phyloP scores from a whole-genome alignment of 1,140 invertebrate genomes.

The Bombus balteatus region DNA sequence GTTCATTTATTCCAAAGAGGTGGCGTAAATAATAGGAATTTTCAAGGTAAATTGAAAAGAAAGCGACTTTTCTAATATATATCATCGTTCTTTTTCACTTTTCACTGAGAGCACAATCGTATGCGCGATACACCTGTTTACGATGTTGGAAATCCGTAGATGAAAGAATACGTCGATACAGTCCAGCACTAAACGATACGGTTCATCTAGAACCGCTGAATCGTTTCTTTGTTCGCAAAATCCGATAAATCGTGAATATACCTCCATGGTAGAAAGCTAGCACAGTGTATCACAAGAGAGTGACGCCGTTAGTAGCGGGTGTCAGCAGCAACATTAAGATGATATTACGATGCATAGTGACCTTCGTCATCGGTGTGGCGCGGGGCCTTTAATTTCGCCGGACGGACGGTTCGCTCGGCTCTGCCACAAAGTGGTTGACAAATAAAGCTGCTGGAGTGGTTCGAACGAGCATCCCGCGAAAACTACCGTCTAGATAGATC shows the following conservation, averaged over 20 bases:
- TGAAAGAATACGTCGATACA: too few relatives aligned
- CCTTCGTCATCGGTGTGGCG: constrained; percentile 13
- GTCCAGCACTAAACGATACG: background rate
- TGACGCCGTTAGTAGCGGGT: background rate
- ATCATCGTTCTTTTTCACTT: too few relatives aligned
- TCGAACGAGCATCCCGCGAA: constrained; percentile 51
- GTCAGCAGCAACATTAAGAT: constrained; percentile 45
- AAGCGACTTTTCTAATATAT: too few relatives aligned
- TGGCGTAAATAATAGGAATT: too few relatives aligned
- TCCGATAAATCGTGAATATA: background rate
- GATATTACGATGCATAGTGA: constrained; percentile 25
- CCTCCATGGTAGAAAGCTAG: too few relatives aligned
- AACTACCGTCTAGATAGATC: constrained; percentile 66
- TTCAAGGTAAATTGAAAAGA: too few relatives aligned
- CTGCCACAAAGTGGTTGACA: constrained; percentile 71
- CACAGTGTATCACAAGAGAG: background rate
- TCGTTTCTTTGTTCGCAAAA: background rate
- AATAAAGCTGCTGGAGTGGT: constrained; percentile 68
- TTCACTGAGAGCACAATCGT: too few relatives aligned
- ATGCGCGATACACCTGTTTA: too few relatives aligned
- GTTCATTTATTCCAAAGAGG: too few relatives aligned
- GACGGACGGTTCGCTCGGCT: constrained; percentile 21
- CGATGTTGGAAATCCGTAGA: too few relatives aligned
- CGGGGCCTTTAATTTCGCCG: constrained; percentile 68
- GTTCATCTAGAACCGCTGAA: background rate